Conservation (phyloP, 37 sponge, comb jelly and placozoan species). For the Tethya wilhelma region DNA sequence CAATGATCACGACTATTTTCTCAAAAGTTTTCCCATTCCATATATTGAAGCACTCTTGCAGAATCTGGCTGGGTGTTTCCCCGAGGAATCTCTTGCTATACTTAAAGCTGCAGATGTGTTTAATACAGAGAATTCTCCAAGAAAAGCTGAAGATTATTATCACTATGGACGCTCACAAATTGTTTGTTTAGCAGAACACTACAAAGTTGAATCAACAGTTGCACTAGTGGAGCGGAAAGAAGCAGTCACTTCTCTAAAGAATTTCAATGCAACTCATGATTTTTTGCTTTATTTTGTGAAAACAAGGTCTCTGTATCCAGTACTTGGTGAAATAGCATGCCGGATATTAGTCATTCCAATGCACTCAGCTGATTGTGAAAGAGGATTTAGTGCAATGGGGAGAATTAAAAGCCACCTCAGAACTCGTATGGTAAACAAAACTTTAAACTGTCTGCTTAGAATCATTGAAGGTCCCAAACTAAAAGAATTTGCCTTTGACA, state of each 20-base stretch:
- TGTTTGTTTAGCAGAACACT: not conserved
- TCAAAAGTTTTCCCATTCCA: not conserved
- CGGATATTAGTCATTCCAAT: not conserved
- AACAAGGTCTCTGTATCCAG: not conserved
- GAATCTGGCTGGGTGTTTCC: not conserved
- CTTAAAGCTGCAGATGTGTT: not conserved
- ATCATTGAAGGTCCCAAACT: not conserved
- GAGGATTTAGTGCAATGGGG: no score
- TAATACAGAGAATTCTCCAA: not conserved
- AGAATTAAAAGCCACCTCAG: no score
- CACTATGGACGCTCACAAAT: not conserved
- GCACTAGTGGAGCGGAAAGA: not conserved
- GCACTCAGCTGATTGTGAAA: no score
- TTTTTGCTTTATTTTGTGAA: not conserved
- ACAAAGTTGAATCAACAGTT: not conserved
- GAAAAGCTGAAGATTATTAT: not conserved
- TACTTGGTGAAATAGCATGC: not conserved
- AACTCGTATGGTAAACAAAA: no score
- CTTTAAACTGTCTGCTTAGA: not conserved
- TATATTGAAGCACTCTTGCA: not conserved
- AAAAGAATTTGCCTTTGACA: not conserved
- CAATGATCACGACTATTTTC: not conserved
- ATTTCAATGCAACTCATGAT: not conserved
- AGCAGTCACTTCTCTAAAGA: not conserved
- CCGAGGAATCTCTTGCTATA: not conserved